Evolutionary conservation across 1,140 invertebrate species (phyloP).

Genomic region (Drosophila orosa): DNA sequence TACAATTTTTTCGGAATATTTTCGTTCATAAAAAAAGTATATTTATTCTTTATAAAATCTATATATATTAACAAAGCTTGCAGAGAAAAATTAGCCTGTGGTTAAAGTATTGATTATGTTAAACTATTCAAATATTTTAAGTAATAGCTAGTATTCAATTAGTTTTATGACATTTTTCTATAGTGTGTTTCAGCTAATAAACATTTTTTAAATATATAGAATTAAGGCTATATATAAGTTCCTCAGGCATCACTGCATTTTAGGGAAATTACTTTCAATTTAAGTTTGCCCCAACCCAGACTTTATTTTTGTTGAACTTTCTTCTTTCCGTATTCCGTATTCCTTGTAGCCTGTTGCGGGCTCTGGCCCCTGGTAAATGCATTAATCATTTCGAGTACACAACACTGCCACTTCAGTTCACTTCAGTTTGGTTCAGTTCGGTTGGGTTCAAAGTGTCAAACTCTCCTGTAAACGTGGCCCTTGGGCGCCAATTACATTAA

Average conservation of each 20-base stretch:
- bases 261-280: conserved; percentile 48
- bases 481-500: conserved; percentile 75
- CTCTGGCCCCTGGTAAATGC: conserved; percentile 8
- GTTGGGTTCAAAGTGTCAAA: conserved; percentile 53
- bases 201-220: no score
- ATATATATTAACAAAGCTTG: not conserved
- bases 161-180: no score
- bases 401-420: conserved; percentile 14
- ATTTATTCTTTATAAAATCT: not conserved
- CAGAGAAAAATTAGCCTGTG: not conserved
- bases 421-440: not conserved
- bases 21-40: no score
- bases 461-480: conserved; percentile 27
- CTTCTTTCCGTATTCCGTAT: not conserved
- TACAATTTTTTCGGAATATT: no score
- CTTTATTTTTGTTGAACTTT: conserved; percentile 23
- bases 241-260: conserved; percentile 4
- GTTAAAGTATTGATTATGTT: no score
- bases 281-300: conserved; percentile 18
- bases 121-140: no score
- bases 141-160: no score
- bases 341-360: conserved; percentile 27
- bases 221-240: no score
- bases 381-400: conserved; percentile 73
- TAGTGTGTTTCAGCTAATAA: no score